Base-by-base conservation (phyloP, 2,888 invertebrate species). In the Lithophane semibrunnea region DNA sequence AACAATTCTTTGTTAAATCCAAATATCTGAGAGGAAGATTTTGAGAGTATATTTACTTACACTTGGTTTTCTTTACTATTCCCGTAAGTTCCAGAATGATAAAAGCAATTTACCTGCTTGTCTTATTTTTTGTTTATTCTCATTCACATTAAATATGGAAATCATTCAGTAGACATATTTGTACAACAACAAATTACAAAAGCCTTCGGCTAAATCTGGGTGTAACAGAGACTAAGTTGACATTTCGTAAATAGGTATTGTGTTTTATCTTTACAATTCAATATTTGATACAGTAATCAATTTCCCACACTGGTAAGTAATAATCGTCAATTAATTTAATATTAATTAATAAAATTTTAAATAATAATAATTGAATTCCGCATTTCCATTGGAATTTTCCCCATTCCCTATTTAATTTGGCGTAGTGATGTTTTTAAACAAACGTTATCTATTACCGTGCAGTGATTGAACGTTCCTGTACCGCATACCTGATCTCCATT, bases 381-480 rank as follows among this genome's bases (percentile, higher is more conserved):
- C 13, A 44, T 29, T 56, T 49, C 21, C n/a, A 18, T 29, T 21
- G 13, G 8, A 74, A 16, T 37, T n/a, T 52, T 65, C 52, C 24
- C 37, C 2, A 37, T 47, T 64, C 29, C 21, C 37, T 72, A 52
- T 84, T 82, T 69, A 75, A 76, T 75, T 81, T 72, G 68, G 42
- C 77, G 69, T 75, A 56, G 54, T 74, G 69, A 64, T 84, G 72
- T 78, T 79, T 75, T 77, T 68, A 82, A 82, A 84, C 81, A 83
- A 79, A 80, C 73, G 58, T 71, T 74, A 79, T 82, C 67, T 83
- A 86, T 86, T 84, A 76, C 79, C 83, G 74, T 86, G 80, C 77
- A 84, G 86, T 87, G 86, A 89, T 90, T 90, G 88, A 79, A 84
- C 85, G 80, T 86, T 83, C 82, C 84, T 88, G 84, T 79, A 75